Base-by-base conservation (phyloP, 2,888 invertebrate genomes). In the Chrysopilus asiliformis region DNA sequence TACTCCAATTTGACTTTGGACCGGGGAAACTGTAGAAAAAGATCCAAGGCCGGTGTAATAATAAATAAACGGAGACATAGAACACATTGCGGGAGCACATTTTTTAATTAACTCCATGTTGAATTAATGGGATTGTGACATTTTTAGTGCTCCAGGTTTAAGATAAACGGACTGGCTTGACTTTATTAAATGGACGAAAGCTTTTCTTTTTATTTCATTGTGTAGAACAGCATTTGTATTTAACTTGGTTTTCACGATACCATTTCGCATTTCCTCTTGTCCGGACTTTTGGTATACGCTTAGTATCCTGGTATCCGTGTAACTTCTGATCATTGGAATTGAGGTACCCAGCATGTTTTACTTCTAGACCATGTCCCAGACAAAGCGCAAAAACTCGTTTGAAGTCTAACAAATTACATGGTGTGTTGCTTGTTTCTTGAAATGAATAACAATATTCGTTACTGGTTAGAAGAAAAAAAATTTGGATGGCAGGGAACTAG, bases 81-180 rank as follows among this genome's bases (percentile, higher is more conserved):
- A 41, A 41, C 41, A 41, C 41, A 41, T 41, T 41, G 41, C 41
- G 38, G 40, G 36, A 41, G 41, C 41, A 41, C 41, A 41, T 41
- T 41, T 41, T 41, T 41, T 41, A 41, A 41, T 41, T 41, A 41
- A 41, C 41, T 41, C 38, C 33, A 32, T 38, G 41, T 38, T 38
- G 38, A 41, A 41, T 41, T 41, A 41, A 41, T 41, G 41, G 38
- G 41, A 41, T 32, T 41, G 41, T 41, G 41, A 41, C 41, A 36
- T 38, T 41, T 41, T 41, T 41, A 41, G 38, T 41, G 41, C 38
- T 41, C 28, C 41, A 38, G 36, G 41, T 41, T 41, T 38, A 41
- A 41, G 41, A 41, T 38, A 36, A 41, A 41, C 41, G 41, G 36
- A 41, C 41, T 38, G 34, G 24, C 24, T 32, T 35, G 38, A 30